A percentile compares a stretch with the other conserved stretches of the same genome.
phyloP scores from a whole-genome alignment of 1,140 invertebrate genomes.

The Spodoptera frugiperda region DNA sequence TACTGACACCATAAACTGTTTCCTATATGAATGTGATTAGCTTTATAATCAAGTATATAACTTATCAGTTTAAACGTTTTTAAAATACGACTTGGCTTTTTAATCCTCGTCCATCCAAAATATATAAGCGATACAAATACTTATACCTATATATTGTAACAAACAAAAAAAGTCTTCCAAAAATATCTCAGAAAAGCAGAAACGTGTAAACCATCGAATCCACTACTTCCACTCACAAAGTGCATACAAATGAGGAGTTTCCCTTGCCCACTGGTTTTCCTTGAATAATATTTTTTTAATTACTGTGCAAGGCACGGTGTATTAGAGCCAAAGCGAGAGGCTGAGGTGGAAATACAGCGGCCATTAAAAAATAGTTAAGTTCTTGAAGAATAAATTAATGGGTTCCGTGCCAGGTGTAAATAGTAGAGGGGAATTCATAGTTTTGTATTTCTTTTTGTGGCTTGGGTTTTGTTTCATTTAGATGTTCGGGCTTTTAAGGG shows the following conservation, averaged over 20 bases:
- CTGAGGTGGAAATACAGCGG: conserved; percentile 28
- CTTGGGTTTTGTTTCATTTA: background rate
- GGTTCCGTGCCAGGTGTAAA: conserved; percentile 32
- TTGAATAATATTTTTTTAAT: conserved; percentile 49
- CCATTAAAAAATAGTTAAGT: conserved; percentile 48
- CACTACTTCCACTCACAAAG: conserved; percentile 1
- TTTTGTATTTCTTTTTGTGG: background rate
- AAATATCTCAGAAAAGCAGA: background rate
- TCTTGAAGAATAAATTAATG: conserved; percentile 37
- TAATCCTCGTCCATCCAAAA: too few relatives aligned
- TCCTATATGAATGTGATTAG: too few relatives aligned
- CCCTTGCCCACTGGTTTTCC: conserved; percentile 35
- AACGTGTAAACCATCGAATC: background rate
- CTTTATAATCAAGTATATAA: too few relatives aligned
- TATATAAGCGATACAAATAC: too few relatives aligned
- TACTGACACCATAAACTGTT: too few relatives aligned
- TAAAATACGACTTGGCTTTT: too few relatives aligned
- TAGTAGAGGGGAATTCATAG: background rate
- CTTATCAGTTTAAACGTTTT: too few relatives aligned
- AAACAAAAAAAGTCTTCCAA: background rate
- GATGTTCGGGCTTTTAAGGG: too few relatives aligned
- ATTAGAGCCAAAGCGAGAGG: conserved; percentile 46
- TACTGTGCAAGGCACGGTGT: conserved; percentile 46
- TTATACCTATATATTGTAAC: too few relatives aligned
- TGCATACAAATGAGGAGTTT: conserved; percentile 26